Evolutionary conservation across 2,797 vertebrate species (phyloP).

Genomic region (Sphaeramia orbicularis): DNA sequence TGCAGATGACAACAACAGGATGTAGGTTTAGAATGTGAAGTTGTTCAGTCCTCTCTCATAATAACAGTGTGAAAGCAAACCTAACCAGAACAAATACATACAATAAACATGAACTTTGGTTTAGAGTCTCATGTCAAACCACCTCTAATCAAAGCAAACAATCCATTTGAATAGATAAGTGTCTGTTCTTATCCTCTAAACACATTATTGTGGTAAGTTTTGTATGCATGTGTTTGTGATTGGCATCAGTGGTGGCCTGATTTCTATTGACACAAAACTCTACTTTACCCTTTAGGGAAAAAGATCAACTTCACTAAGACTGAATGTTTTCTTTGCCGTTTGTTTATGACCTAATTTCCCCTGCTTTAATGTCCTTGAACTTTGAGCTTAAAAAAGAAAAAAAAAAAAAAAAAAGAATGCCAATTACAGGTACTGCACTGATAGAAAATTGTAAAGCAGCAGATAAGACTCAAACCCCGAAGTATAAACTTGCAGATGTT

Average conservation of each 20-base stretch:
- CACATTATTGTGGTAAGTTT: not conserved
- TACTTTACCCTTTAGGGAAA: not conserved
- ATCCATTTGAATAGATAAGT: too few species aligned
- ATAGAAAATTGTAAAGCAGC: not conserved
- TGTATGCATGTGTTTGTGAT: not conserved
- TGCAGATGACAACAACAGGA: too few species aligned
- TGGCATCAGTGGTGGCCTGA: not conserved
- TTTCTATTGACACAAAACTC: not conserved
- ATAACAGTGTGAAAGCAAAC: too few species aligned
- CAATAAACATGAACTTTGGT: too few species aligned
- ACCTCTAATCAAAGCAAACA: too few species aligned
- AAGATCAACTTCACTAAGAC: slow-evolving; percentile 3
- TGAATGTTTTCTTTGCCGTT: slow-evolving; percentile 29
- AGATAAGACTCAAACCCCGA: not conserved
- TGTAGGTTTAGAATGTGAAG: too few species aligned
- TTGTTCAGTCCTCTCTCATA: too few species aligned
- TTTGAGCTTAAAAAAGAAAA: slow-evolving; percentile 36
- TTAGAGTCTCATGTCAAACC: too few species aligned
- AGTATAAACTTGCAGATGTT: not conserved
- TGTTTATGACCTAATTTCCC: slow-evolving; percentile 26
- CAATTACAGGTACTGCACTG: not conserved
- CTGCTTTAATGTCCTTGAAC: slow-evolving; percentile 11
- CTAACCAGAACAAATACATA: too few species aligned
- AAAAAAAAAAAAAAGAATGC: slow-evolving; percentile 26
- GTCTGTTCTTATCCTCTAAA: not conserved